These are phyloP conservation scores for Pipistrellus nathusii DNA, from an alignment of 2,797 vertebrate genomes.

Conservation along the genomic window DNA sequence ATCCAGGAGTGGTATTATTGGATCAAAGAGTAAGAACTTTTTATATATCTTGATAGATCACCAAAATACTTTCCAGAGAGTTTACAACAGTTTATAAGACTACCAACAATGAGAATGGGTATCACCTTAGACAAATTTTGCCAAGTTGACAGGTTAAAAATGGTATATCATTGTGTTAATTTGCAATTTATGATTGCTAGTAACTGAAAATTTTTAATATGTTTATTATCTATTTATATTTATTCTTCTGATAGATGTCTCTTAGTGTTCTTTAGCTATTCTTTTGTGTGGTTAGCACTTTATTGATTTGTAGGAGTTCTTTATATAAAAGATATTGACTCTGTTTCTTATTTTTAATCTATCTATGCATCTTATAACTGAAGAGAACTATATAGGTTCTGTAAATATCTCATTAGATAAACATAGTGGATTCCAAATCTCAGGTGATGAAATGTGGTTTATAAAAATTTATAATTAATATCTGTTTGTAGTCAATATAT, in stretches of 20 bases:
- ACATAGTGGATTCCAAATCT: not conserved
- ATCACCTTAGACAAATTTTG: not conserved
- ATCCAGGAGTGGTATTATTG: not conserved
- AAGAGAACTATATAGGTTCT: not conserved
- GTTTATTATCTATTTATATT: conserved; percentile 19
- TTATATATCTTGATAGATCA: not conserved
- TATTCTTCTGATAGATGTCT: not conserved
- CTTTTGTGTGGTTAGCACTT: not conserved
- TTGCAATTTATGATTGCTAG: not conserved
- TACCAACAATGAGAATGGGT: not conserved
- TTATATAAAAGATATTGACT: not conserved
- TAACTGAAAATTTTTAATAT: not conserved
- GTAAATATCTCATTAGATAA: conserved; percentile 36
- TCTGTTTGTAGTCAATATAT: not conserved
- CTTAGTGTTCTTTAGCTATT: not conserved
- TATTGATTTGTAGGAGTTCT: not conserved
- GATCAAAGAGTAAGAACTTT: conserved; percentile 16
- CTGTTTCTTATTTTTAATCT: not conserved
- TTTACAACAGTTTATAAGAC: not conserved
- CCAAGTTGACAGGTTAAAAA: not conserved
- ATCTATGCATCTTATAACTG: not conserved
- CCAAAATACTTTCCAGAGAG: not conserved
- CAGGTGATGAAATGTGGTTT: not conserved
- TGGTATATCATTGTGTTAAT: not conserved
- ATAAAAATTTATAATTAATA: conserved; percentile 23